These are phyloP conservation scores for Pteropus rufus DNA, from an alignment of 2,797 vertebrate species.

Conservation along the genomic window DNA sequence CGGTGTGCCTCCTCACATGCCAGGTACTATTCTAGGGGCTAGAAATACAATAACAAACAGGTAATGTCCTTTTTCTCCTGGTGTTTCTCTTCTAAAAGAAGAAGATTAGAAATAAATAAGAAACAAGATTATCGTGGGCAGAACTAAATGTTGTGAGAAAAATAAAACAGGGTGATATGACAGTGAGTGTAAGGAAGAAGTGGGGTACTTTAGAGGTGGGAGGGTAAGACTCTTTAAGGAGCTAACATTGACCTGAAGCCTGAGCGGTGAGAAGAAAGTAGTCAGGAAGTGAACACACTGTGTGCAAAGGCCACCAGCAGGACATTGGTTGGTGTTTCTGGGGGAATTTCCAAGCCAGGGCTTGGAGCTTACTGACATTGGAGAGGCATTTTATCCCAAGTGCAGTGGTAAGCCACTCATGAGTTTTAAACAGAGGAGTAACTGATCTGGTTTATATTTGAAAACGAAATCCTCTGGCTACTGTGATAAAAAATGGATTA, in stretches of 20 bases:
- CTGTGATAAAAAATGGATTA: not conserved
- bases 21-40: not conserved
- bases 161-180: not conserved
- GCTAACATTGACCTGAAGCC: not conserved
- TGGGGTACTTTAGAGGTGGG: not conserved
- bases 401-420: not conserved
- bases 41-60: not conserved
- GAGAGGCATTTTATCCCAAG: not conserved
- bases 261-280: not conserved
- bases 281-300: not conserved
- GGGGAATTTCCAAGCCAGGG: not conserved
- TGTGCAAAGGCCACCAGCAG: not conserved
- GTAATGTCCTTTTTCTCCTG: not conserved
- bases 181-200: not conserved
- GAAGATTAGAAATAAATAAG: not conserved
- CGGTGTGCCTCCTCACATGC: not conserved
- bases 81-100: not conserved
- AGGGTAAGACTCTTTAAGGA: not conserved
- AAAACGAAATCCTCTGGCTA: not conserved
- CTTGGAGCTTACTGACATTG: not conserved
- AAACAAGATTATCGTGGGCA: not conserved
- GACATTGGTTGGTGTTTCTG: not conserved
- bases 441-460: not conserved
- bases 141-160: not conserved
- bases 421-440: not conserved